Evolutionary conservation across 1,140 invertebrate genomes (phyloP), one percentile per base, ranked within the genome.

Genomic region (Rhysida immarginata): DNA sequence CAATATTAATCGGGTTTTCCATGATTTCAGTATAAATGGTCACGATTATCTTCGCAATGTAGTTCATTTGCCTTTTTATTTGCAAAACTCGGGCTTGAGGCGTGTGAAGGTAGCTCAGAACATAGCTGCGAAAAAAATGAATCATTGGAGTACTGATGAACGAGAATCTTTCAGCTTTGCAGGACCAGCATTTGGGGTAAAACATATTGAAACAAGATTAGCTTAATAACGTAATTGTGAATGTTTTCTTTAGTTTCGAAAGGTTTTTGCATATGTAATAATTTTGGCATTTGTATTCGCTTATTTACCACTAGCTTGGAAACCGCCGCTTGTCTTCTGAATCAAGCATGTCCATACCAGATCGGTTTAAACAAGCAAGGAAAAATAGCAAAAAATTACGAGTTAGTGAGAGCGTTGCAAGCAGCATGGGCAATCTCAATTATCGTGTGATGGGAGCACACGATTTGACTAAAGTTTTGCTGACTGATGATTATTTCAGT

Each of bases 1-100:
- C 35, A 94, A 95, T 69, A 87, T 89, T 61, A 77, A 85, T 41
- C 76, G 84, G 41, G 76, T 90, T 2, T 85, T 92, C 58, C 84
- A 79, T 14, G 87, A 93, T 65, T 89, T 85, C 25, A 91, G 90
- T 59, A 67, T 74, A 29, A 67, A 69, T 35, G 55, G 78, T 68
- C 72, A 93, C 94, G 92, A 95, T 70, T 97, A 96, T 67, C 72
- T 98, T 27, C 80, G 90, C 25, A 98, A 98, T 68, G 84, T 98
- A 75, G 91, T 99, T 1, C 95, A 97, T 68, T 73, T 99, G 58
- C 96, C 95, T 0, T 97, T 98, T 72, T 99, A 92, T 71, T 76
- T 98, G 16, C 95, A 98, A 76, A 97, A 96, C 71, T 93, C 93
- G 18, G 92, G 90, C 5, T 69, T 97, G 46, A 75, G 90, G 0